Evolutionary conservation across 1,140 invertebrate species (phyloP).

Genomic region (Phthorimaea operculella): DNA sequence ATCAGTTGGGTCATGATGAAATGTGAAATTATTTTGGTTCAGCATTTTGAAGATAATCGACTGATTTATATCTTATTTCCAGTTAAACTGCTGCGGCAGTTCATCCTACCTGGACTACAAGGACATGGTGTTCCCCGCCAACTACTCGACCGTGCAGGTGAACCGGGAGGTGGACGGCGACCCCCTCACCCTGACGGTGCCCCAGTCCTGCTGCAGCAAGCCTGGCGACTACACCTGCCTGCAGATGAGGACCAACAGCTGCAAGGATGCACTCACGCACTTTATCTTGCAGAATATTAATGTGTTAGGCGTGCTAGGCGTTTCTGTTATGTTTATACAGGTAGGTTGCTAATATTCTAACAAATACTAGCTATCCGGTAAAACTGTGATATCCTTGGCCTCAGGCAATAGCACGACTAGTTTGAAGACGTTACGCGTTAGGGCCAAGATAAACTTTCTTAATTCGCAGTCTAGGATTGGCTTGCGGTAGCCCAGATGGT

Average conservation of each 20-base stretch:
- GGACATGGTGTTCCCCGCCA: slow-evolving; percentile 34
- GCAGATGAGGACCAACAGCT: slow-evolving; percentile 29
- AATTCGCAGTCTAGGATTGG: no score
- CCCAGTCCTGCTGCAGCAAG: slow-evolving; percentile 35
- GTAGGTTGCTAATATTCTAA: slow-evolving; percentile 17
- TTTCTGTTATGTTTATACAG: slow-evolving; percentile 61
- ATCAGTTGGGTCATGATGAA: no score
- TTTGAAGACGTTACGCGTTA: no score
- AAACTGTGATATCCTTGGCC: no score
- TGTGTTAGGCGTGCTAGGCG: slow-evolving; percentile 48
- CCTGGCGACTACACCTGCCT: slow-evolving; percentile 25
- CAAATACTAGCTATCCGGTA: no score
- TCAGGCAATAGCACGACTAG: no score
- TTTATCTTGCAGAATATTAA: slow-evolving; percentile 44
- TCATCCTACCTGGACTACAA: slow-evolving; percentile 42
- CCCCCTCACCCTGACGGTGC: slow-evolving; percentile 27
- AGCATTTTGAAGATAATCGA: no score
- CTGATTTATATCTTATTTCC: slow-evolving; percentile 8
- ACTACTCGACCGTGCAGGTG: slow-evolving; percentile 33
- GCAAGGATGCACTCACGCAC: slow-evolving; percentile 35
- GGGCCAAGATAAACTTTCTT: no score
- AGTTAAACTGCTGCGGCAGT: slow-evolving; percentile 54
- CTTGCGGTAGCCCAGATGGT: no score
- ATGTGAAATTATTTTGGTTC: no score
- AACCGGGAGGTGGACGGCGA: slow-evolving; percentile 22